Conservation (phyloP, 2,888 invertebrate species). For the Willowsia nigromaculata region DNA sequence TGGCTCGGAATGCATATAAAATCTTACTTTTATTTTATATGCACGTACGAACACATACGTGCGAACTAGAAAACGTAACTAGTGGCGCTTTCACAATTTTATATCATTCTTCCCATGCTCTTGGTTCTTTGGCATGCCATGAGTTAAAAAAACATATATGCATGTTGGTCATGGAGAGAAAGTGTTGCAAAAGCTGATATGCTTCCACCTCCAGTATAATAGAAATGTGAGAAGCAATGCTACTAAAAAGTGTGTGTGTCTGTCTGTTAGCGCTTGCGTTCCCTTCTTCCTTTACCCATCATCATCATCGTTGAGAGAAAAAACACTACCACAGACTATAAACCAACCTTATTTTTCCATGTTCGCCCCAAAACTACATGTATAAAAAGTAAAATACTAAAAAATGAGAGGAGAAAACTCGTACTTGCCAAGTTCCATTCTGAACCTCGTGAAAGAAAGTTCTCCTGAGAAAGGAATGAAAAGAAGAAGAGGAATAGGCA, state of each 20-base stretch:
- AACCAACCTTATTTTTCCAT: too few species aligned
- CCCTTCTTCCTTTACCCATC: neutral
- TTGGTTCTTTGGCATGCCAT: neutral
- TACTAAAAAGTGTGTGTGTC: neutral
- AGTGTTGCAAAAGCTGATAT: constrained; percentile 6
- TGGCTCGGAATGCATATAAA: too few species aligned
- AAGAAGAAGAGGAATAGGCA: too few species aligned
- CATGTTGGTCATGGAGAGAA: neutral
- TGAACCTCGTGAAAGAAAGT: too few species aligned
- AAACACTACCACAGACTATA: too few species aligned
- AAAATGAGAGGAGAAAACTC: too few species aligned
- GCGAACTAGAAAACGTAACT: neutral
- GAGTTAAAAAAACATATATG: neutral
- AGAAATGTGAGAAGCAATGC: neutral
- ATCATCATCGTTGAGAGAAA: neutral
- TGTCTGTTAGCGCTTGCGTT: constrained; percentile 18
- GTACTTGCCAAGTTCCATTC: too few species aligned
- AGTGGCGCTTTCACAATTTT: neutral
- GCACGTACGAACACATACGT: too few species aligned
- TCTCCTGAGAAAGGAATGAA: too few species aligned
- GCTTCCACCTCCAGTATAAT: neutral
- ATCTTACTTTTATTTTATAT: too few species aligned
- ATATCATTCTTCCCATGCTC: neutral
- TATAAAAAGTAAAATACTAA: too few species aligned
- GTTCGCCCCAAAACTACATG: too few species aligned